Base-by-base conservation (phyloP, 2,888 invertebrate species). In the Stenurella melanura region DNA sequence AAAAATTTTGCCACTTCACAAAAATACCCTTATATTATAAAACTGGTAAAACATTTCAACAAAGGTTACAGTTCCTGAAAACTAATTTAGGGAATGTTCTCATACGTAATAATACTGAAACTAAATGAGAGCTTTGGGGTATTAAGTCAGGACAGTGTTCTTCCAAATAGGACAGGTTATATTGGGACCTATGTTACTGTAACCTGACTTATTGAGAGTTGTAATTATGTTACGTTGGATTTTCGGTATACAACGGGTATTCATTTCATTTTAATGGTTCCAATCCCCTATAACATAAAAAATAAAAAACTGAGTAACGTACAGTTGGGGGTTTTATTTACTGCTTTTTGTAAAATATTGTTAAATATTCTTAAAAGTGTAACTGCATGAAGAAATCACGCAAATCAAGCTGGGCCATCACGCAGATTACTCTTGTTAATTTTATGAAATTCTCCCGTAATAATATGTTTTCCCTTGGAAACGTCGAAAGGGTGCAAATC, bases 181-280 rank as follows among this genome's bases (percentile, higher is more conserved):
- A 70, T 70, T 70, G 70, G 57, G 70, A 58, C 70, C 70, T 70
- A 70, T 58, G 70, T 70, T 70, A 58, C 58, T 58, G 38, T 70
- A 70, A 42, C 38, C 60, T 60, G 60, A 70, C 60, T 57, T 69
- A 69, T 57, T 57, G 67, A 67, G 56, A 67, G 34, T 69, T 69
- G 30, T 67, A 69, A 56, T 69, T 69, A 38, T 26, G 11, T 64
- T 19, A 42, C 64, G 38, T 18, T 42, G 64, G 34, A 42, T 42
- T 64, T 64, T 64, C 38, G 19, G 64, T 42, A 64, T 30, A 64
- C 34, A 50, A 64, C 12, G 42, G 34, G 9, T 61, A 61, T 34
- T 42, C 17, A 34, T 64, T 64, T 64, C 34, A 58, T 19, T 19
- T 19, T 18, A 58, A 38, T 64, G 61, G n/a, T 58, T 21, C 21